These are phyloP conservation scores for Lordiphosa andalusiaca DNA, from an alignment of 2,888 invertebrate genomes.

Conservation along the genomic window DNA sequence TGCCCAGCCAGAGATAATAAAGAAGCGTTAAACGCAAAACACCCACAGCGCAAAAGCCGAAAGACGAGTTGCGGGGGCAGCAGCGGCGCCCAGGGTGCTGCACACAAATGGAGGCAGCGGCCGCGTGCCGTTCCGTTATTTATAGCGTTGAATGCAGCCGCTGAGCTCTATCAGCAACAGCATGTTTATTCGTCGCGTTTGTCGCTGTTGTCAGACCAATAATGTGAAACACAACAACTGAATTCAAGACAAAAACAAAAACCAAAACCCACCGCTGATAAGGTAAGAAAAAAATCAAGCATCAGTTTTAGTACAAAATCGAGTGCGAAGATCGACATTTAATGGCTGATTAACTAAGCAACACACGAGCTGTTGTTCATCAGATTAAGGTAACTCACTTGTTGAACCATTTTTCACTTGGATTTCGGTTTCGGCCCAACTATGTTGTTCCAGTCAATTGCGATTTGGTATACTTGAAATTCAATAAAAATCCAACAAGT, in stretches of 20 bases:
- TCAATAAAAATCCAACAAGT: slow-evolving; percentile 40
- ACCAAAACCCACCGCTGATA: slow-evolving; percentile 43
- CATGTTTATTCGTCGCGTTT: slow-evolving; percentile 31
- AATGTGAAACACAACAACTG: slow-evolving; percentile 22
- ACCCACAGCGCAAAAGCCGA: slow-evolving; percentile 46
- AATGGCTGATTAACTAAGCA: slow-evolving; percentile 12
- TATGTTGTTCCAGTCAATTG: slow-evolving; percentile 5
- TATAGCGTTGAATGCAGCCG: slow-evolving; percentile 46
- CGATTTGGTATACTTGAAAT: slow-evolving; percentile 15
- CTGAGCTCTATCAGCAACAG: slow-evolving; percentile 25
- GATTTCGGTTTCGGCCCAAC: no score
- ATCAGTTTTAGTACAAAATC: slow-evolving; percentile 24
- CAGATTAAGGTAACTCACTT: slow-evolving; percentile 10
- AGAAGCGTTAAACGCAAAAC: slow-evolving; percentile 46
- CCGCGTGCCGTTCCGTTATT: slow-evolving; percentile 72
- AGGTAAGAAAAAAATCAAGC: slow-evolving; percentile 51
- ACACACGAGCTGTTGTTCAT: slow-evolving; percentile 9
- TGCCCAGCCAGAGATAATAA: slow-evolving; percentile 25
- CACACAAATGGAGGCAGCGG: slow-evolving; percentile 31
- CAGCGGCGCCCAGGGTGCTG: slow-evolving; percentile 13
- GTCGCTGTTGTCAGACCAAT: slow-evolving; percentile 39
- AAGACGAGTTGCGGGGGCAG: slow-evolving; percentile 12
- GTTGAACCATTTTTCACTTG: no score
- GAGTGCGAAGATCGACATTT: slow-evolving; percentile 50
- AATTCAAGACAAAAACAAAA: slow-evolving; percentile 36